Evolutionary conservation across 2,797 vertebrate species (phyloP).

Genomic region (Florisuga fusca): DNA sequence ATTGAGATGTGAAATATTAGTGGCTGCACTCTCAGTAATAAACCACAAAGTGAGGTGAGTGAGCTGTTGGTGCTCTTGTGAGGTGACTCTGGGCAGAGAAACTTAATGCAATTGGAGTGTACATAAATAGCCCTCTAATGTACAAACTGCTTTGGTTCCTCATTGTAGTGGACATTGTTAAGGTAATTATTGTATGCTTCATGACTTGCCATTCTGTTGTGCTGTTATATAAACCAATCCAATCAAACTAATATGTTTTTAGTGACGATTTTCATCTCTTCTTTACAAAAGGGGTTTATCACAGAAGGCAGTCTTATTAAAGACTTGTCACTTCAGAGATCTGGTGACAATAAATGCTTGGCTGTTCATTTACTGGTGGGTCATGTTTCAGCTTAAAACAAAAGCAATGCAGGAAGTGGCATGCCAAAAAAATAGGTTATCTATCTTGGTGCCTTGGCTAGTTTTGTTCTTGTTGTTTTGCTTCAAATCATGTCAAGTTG

Average conservation of each 20-base stretch:
- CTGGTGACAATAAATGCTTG: not conserved
- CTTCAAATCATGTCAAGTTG: not conserved
- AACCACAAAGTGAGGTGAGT: not conserved
- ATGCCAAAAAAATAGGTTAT: slow-evolving; percentile 4
- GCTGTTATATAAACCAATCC: slow-evolving; percentile 35
- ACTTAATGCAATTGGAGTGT: not conserved
- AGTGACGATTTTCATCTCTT: slow-evolving; percentile 37
- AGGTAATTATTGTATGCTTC: slow-evolving; percentile 53
- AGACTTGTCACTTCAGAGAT: slow-evolving; percentile 39
- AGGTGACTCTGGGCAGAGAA: not conserved
- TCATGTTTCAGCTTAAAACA: slow-evolving; percentile 55
- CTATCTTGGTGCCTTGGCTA: slow-evolving; percentile 8
- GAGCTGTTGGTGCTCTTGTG: not conserved
- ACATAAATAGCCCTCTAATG: slow-evolving; percentile 23
- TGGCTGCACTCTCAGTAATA: not conserved
- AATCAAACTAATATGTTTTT: slow-evolving; percentile 4
- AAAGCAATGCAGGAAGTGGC: slow-evolving; percentile 3
- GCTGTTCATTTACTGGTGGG: slow-evolving; percentile 46
- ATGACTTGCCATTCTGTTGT: not conserved
- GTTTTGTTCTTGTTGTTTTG: slow-evolving; percentile 40
- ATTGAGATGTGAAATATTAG: not conserved
- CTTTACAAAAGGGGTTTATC: not conserved
- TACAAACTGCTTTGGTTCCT: slow-evolving; percentile 11
- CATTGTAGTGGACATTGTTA: slow-evolving; percentile 37
- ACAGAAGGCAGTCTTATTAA: slow-evolving; percentile 46